phyloP scores from a whole-genome alignment of 2,113 vertebrate species.

The Sturnus vulgaris region DNA sequence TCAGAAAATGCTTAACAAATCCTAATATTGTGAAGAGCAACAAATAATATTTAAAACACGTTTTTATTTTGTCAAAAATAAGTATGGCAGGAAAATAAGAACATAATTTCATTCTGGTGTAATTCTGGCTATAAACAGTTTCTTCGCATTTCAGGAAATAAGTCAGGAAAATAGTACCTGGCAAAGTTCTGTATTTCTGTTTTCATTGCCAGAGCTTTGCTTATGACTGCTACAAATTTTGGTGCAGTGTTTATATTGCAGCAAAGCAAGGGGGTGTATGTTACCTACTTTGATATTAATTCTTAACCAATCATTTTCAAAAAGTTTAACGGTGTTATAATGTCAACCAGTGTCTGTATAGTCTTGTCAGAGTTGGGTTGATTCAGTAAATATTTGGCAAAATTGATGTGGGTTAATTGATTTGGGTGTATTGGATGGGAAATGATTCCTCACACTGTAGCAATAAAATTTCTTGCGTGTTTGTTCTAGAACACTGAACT shows the following conservation, averaged over 20 bases:
- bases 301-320: neutral
- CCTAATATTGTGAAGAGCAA: neutral
- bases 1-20: neutral
- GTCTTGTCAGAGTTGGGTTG: neutral
- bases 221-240: neutral
- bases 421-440: neutral
- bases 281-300: neutral
- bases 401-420: neutral
- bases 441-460: neutral
- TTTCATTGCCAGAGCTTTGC: neutral
- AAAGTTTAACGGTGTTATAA: neutral
- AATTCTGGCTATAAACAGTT: neutral
- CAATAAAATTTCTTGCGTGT: neutral
- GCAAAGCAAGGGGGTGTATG: rapidly evolving
- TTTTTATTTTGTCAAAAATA: neutral
- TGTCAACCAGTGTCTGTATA: neutral
- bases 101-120: neutral
- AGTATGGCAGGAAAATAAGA: neutral
- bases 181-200: neutral
- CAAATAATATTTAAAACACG: neutral
- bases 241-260: neutral
- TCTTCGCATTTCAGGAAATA: neutral
- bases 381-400: neutral
- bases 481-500: neutral
- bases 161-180: neutral